Percentiles rank a stretch among this genome's conserved stretches.
These are phyloP conservation scores for Thaumetopoea pityocampa DNA, from an alignment of 1,140 invertebrate genomes.

Conservation along the genomic window DNA sequence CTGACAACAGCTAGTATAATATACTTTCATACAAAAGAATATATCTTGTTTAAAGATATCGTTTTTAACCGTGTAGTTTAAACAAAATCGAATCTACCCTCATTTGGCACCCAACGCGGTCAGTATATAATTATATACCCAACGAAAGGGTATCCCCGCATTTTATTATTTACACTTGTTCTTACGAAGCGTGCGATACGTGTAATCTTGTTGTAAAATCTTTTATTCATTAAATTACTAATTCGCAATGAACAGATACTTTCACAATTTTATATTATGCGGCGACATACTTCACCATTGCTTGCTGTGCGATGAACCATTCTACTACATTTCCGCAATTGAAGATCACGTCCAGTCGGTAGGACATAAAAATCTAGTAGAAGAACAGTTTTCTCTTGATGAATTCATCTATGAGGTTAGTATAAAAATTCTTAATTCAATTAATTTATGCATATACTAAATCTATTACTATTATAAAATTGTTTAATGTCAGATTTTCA, in stretches of 20 bases:
- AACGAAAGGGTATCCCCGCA: too few relatives aligned
- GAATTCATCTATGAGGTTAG: constrained; percentile 48
- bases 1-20: too few relatives aligned
- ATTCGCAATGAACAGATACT: constrained; percentile 35
- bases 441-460: too few relatives aligned
- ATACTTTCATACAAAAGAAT: too few relatives aligned
- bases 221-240: neutral
- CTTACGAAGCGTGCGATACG: neutral
- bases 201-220: neutral
- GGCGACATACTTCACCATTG: constrained; percentile 44
- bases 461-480: too few relatives aligned
- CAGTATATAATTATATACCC: too few relatives aligned
- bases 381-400: constrained; percentile 26
- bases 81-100: too few relatives aligned
- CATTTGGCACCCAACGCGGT: too few relatives aligned
- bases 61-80: too few relatives aligned
- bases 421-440: neutral
- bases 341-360: constrained; percentile 52
- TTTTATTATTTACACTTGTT: too few relatives aligned
- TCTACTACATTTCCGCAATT: constrained; percentile 22
- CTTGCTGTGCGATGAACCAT: constrained; percentile 40
- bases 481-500: too few relatives aligned
- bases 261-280: constrained; percentile 44
- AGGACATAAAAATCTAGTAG: constrained; percentile 35
- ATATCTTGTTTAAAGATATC: too few relatives aligned